These are phyloP conservation scores for Euphonia xanthogaster DNA, from an alignment of 2,797 vertebrate genomes.

Conservation along the genomic window DNA sequence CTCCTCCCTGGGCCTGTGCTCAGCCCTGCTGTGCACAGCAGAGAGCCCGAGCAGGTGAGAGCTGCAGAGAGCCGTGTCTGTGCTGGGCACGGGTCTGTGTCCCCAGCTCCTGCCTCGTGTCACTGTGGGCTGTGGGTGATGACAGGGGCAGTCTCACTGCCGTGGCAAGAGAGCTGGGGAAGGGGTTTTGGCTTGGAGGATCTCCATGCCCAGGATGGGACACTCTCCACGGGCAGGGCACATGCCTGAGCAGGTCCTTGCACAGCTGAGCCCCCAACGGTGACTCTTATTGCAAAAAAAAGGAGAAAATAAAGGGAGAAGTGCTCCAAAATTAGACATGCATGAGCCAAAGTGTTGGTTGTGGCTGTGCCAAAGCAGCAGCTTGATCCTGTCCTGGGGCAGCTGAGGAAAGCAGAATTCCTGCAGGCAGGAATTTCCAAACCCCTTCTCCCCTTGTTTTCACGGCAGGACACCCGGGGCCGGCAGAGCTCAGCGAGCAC, in stretches of 20 bases:
- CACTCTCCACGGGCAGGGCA: fast-evolving
- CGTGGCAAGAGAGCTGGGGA: background rate
- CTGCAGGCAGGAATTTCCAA: background rate
- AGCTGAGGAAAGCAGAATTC: background rate
- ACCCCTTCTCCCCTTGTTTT: slow-evolving; percentile 7
- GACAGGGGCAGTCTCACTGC: background rate
- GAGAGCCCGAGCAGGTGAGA: background rate
- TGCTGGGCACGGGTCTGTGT: fast-evolving
- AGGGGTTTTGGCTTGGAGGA: background rate
- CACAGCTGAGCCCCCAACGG: background rate
- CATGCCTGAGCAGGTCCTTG: background rate
- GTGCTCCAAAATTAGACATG: background rate
- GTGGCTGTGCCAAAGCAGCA: slow-evolving; percentile 30
- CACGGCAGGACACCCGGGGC: slow-evolving; percentile 62
- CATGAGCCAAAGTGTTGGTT: background rate
- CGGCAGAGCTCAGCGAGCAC: slow-evolving; percentile 65
- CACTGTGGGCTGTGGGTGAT: background rate
- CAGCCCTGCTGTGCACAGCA: background rate
- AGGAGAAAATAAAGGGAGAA: background rate
- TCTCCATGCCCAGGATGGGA: background rate
- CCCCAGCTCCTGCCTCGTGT: background rate
- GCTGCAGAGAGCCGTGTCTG: background rate
- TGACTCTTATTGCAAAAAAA: slow-evolving; percentile 16
- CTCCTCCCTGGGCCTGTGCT: background rate
- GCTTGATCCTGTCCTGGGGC: background rate